Evolutionary conservation across 2,888 invertebrate species (phyloP), one percentile per base, ranked within the genome.

Genomic region (Bruchidius siliquastri): DNA sequence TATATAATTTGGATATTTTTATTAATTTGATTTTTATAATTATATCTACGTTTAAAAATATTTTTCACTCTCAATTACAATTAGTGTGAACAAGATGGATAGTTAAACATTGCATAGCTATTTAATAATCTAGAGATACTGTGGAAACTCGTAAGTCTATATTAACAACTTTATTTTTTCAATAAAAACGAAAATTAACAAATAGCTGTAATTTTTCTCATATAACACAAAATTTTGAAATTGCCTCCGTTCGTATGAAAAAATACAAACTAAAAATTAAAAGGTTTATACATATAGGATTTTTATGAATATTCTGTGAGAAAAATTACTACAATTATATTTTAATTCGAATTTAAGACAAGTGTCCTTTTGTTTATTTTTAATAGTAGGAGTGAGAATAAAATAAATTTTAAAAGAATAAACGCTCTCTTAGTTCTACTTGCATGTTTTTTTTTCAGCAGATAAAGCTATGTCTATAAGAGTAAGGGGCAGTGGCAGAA

Each of bases 351-450:
- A 49, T 77, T 77, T 79, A 73, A 78, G 77, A 77, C 72, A 81
- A 82, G 81, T 83, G 81, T 79, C 82, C 81, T 83, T 81, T 82
- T 79, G 79, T 80, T 81, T 80, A 77, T 78, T 79, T 80, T 80
- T 80, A 74, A 74, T 75, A 75, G 74, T 76, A 79, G 78, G 76
- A 72, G 77, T 82, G 82, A 81, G 80, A 80, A 79, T 82, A 79
- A 81, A 49, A 49, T 49, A 49, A 49, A 49, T 49, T 49, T 49
- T 13, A 49, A 49, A 49, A 49, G 6, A 49, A 49, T 49, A 18
- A 1, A 3, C 18, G 18, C 1, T 13, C 49, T 49, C 49, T 49
- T 49, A 4, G 13, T 49, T 49, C 49, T 49, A 18, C 18, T 13
- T 18, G 13, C 49, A 49, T 49, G 49, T 13, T 49, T 49, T 30